Conservation (phyloP, 2,113 vertebrate genomes). For the Lathamus discolor region DNA sequence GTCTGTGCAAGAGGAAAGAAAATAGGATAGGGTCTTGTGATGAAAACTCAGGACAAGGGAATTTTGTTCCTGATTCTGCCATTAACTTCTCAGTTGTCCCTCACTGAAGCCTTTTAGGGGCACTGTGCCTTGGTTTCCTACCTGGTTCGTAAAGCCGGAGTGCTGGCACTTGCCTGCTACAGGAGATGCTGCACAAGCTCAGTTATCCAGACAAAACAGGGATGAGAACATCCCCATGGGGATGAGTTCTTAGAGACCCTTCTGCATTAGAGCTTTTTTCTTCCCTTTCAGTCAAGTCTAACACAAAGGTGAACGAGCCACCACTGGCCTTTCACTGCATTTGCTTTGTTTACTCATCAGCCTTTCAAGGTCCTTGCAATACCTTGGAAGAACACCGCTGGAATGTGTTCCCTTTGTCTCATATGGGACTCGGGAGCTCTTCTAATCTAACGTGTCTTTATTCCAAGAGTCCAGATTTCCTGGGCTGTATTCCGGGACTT, state of each 20-base stretch:
- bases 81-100: accelerated
- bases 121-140: neutral
- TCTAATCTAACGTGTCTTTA: neutral
- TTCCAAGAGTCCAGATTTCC: constrained; percentile 4
- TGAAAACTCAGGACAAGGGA: neutral
- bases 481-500: neutral
- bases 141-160: neutral
- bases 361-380: neutral
- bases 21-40: accelerated
- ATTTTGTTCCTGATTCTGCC: neutral
- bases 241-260: neutral
- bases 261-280: neutral
- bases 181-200: neutral
- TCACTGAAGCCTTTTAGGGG: accelerated
- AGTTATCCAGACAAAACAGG: neutral
- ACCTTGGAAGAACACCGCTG: neutral
- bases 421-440: neutral
- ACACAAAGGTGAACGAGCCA: neutral
- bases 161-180: neutral
- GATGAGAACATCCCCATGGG: too few relatives aligned
- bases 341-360: neutral
- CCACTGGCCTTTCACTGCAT: neutral
- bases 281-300: neutral
- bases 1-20: neutral
- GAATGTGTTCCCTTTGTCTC: neutral